These are phyloP conservation scores for Leptinotarsa tumamoca DNA, from an alignment of 2,888 invertebrate species.

Conservation along the genomic window DNA sequence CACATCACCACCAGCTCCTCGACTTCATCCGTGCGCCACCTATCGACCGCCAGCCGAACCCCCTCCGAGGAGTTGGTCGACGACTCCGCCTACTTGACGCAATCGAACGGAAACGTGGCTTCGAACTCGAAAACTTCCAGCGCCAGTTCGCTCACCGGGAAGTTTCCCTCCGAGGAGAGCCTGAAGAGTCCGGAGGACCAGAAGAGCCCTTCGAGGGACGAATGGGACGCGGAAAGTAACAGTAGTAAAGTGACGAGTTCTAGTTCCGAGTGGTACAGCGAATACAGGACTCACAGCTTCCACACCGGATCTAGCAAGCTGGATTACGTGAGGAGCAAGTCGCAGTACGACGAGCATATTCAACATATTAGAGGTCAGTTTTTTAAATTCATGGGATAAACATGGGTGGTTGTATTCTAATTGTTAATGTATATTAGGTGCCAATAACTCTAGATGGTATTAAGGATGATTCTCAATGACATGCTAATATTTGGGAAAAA, in stretches of 20 bases:
- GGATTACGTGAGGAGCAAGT: slow-evolving; percentile 81
- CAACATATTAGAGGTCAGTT: slow-evolving; percentile 83
- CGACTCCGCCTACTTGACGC: slow-evolving; percentile 72
- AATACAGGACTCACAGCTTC: slow-evolving; percentile 72
- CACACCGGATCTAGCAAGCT: slow-evolving; percentile 76
- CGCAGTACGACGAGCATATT: slow-evolving; percentile 89
- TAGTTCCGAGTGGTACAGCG: slow-evolving; percentile 71
- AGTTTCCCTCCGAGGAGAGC: slow-evolving; percentile 70
- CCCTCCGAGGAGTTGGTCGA: slow-evolving; percentile 70
- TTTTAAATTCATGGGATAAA: background rate
- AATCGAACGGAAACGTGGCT: slow-evolving; percentile 63
- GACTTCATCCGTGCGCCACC: slow-evolving; percentile 52
- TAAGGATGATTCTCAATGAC: too few relatives aligned
- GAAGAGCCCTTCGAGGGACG: slow-evolving; percentile 54
- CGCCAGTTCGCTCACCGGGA: slow-evolving; percentile 67
- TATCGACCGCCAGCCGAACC: slow-evolving; percentile 64
- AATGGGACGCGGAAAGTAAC: slow-evolving; percentile 65
- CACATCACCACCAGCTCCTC: slow-evolving; percentile 67
- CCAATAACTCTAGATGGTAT: too few relatives aligned
- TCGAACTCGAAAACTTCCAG: slow-evolving; percentile 69
- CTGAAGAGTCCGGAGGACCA: slow-evolving; percentile 56
- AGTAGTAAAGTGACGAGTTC: slow-evolving; percentile 65
- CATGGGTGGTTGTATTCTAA: background rate
- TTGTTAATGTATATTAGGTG: too few relatives aligned
- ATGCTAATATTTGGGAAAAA: too few relatives aligned